Conservation (phyloP, 2,888 invertebrate genomes). For the Nowickia ferox region DNA sequence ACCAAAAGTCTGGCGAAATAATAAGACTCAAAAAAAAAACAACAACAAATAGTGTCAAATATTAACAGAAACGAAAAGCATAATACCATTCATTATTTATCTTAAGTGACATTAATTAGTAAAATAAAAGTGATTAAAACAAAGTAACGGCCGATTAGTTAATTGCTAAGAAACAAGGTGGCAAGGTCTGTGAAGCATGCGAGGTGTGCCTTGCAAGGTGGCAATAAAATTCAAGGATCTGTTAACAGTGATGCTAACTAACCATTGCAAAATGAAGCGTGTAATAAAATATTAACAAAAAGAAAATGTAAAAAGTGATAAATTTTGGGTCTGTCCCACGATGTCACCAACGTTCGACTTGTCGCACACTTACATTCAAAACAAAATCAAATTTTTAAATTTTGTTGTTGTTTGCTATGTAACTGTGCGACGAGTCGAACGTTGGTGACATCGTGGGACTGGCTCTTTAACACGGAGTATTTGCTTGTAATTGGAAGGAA, state of each 20-base stretch:
- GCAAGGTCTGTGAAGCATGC: background rate
- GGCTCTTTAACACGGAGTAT: no score
- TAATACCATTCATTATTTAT: background rate
- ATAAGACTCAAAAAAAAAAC: constrained; percentile 22
- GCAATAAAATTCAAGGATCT: background rate
- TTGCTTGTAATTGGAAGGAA: no score
- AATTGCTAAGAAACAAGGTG: background rate
- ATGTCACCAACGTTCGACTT: no score
- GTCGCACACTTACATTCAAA: no score
- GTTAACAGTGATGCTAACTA: constrained; percentile 1
- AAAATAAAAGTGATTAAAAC: constrained; percentile 11
- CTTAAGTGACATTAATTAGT: constrained; percentile 17
- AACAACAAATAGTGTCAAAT: constrained; percentile 15
- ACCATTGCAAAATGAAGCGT: background rate
- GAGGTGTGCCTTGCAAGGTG: no score
- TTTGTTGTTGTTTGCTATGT: no score
- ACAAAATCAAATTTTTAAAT: no score
- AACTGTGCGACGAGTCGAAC: no score
- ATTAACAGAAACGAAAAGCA: background rate
- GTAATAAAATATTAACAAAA: background rate
- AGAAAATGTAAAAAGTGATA: background rate
- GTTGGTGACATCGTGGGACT: no score
- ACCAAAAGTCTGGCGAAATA: constrained; percentile 31
- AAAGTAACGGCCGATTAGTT: background rate
- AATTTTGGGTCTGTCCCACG: no score